Evolutionary conservation across 2,797 vertebrate species (phyloP), one percentile per base, ranked within the genome.

Genomic region (Paramormyrops hopkinsi): DNA sequence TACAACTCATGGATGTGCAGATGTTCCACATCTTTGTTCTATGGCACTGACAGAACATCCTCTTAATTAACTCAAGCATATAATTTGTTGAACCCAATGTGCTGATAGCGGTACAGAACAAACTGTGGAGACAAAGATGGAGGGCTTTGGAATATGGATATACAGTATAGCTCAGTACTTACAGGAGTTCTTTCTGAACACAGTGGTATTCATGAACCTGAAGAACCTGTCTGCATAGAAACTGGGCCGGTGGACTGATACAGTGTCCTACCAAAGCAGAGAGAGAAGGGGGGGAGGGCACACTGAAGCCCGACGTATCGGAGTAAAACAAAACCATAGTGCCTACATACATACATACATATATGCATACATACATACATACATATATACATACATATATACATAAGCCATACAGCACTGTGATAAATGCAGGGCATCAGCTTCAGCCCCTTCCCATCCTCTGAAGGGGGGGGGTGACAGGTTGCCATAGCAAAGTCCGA

Each of bases 221-320:
- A 96, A 98, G 94, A 99, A 99, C 48, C 98, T 96, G 90, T 99
- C 98, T 0, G 98, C 98, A 0, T 99, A 99, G 94, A 99, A 99
- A 93, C 97, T 96, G 8, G 98, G 98, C 89, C 98, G 96, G 94
- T 99, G 98, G 19, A 99, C 98, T 0, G 98, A 99, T 65, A 99
- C 98, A 0, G 98, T 99, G 94, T 99, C 98, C 98, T 99, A 88
- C 65, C 73, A 46, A 56, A 50, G 33, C 9, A 85, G 62, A 62
- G 41, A 22, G 22, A 46, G 9, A 7, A 87, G 7, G 86, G 2
- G 82, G 3, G 51, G 19, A 37, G 90, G 41, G 54, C 76, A 87
- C 50, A 14, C 51, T 29, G 29, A 82, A n/a, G 48, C 11, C 2
- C 11, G 0, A 54, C 0, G 1, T 11, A 37, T 7, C 12, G 8